Evolutionary conservation across 1,140 invertebrate species (phyloP), one percentile per base, ranked within the genome.

Genomic region (Epicauta chinensis): DNA sequence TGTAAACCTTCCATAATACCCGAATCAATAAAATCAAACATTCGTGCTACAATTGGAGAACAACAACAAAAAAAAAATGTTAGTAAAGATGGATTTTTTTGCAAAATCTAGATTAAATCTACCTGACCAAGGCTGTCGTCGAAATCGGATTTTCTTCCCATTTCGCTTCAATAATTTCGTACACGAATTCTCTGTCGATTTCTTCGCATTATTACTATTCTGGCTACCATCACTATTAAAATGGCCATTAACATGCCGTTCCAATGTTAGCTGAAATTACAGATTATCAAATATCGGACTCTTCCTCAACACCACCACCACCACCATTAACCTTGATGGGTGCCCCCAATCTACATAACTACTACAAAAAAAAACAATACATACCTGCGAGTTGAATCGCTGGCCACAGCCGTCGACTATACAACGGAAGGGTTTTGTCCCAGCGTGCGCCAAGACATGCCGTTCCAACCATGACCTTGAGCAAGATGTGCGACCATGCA

Each of bases 341-440:
- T 35, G 39, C 40, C 23, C 23, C 23, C 4, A 23, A 23, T n/a
- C n/a, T n/a, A n/a, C n/a, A 23, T 23, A 7, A 7, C 4, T 23
- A 23, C 4, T 7, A 12, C 5, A 36, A 36, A 36, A 15, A 35
- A 23, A 23, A 23, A 38, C 17, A n/a, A 34, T 35, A 39, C 67
- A 67, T 73, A 92, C 88, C 83, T 94, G 92, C 52, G 91, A 89
- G 60, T 87, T 88, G 69, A 97, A 97, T 63, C 91, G 80, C 64
- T 87, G 80, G 32, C 89, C 89, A 72, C 94, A 98, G 45, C 88
- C 85, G 58, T 93, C 91, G 55, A 98, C 89, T 67, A 97, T 96
- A 73, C 94, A 98, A 61, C 90, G 84, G 74, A 93, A 96, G 16
- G 92, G 92, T 70, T 96, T 96, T 66, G 89, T 93, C 17, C 93